A percentile compares a stretch with the other conserved stretches of the same genome.
These are phyloP conservation scores for Bombycilla garrulus DNA, from an alignment of 2,113 vertebrate genomes.

Conservation along the genomic window DNA sequence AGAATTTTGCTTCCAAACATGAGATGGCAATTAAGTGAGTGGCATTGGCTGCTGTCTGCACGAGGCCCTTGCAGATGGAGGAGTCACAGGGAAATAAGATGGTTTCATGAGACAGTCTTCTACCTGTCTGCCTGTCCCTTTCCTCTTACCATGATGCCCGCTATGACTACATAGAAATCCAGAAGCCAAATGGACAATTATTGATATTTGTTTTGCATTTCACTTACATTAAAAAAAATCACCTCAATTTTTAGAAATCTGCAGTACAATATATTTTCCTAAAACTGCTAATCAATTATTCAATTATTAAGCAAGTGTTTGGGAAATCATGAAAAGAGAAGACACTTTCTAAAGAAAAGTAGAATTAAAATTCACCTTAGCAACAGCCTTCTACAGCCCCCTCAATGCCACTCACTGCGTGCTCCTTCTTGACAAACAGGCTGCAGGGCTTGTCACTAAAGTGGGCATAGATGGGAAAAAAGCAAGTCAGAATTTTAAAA, in stretches of 20 bases:
- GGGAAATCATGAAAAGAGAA: not conserved
- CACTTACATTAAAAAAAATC: not conserved
- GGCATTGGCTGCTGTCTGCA: not conserved
- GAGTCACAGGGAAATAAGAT: not conserved
- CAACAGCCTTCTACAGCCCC: not conserved
- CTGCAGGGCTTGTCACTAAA: not conserved
- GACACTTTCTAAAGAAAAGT: not conserved
- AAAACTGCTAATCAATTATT: not conserved
- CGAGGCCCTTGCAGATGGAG: not conserved
- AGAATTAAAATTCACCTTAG: not conserved
- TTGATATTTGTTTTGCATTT: not conserved
- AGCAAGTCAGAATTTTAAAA: not conserved
- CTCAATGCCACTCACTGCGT: accelerated
- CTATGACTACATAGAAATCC: not conserved
- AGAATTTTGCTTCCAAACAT: not conserved
- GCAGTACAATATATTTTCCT: not conserved
- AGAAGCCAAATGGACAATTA: not conserved
- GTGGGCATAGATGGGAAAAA: not conserved
- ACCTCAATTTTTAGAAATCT: not conserved
- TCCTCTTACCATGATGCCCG: not conserved
- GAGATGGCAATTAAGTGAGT: not conserved
- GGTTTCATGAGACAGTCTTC: not conserved
- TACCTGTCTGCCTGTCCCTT: not conserved
- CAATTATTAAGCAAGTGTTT: not conserved
- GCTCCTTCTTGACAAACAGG: not conserved